These are phyloP conservation scores for Drosophila eohydei DNA, from an alignment of 2,888 invertebrate species.

Conservation along the genomic window DNA sequence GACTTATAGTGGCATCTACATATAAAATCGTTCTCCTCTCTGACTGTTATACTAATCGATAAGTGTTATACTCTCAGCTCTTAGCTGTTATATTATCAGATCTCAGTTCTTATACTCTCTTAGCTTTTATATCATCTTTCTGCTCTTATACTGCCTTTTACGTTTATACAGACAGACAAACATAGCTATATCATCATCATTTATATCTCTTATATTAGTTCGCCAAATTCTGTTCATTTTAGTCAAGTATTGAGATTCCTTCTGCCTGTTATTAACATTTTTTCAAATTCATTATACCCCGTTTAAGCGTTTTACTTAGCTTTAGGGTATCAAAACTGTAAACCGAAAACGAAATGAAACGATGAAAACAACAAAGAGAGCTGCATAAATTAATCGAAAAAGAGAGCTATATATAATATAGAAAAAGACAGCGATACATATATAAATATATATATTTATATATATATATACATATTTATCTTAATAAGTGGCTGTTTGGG, in stretches of 20 bases:
- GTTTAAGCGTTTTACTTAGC: not conserved
- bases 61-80: too few species aligned
- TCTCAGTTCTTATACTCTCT: not conserved
- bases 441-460: not conserved
- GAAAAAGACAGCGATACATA: conserved; percentile 11
- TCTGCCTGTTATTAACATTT: not conserved
- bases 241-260: not conserved
- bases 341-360: conserved; percentile 53
- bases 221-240: not conserved
- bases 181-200: not conserved
- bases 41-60: too few species aligned
- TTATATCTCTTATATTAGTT: not conserved
- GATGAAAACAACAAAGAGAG: conserved; percentile 28
- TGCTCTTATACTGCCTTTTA: not conserved
- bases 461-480: conserved; percentile 13
- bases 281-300: not conserved
- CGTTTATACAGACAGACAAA: not conserved
- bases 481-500: conserved; percentile 31
- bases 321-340: conserved; percentile 4
- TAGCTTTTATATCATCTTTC: not conserved
- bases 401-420: conserved; percentile 19
- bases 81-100: too few species aligned
- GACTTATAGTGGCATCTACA: too few species aligned
- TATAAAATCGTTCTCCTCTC: too few species aligned
- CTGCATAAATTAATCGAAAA: conserved; percentile 64